phyloP scores from a whole-genome alignment of 1,140 invertebrate species.

The Zaprionus africanus region DNA sequence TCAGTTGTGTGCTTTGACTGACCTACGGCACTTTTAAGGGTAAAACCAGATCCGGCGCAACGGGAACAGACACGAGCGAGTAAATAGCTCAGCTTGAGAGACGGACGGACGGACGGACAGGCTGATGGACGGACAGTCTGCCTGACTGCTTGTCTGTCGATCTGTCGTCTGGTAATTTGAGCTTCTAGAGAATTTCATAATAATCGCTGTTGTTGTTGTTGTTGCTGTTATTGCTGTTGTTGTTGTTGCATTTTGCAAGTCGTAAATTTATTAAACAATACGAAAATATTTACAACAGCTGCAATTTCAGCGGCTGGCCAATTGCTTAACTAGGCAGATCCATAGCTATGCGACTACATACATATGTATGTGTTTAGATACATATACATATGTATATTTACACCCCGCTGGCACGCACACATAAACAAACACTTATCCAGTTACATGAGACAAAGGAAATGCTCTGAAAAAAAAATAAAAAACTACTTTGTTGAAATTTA shows the following conservation, averaged over 20 bases:
- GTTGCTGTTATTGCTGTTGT: background rate
- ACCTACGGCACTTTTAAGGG: conserved; percentile 26
- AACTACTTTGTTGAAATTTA: conserved; percentile 62
- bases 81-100: background rate
- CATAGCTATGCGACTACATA: background rate
- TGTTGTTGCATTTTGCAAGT: conserved; percentile 35
- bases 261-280: conserved; percentile 42
- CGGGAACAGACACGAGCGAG: conserved; percentile 1
- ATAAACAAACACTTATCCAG: conserved; percentile 48
- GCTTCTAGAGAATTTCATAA: conserved; percentile 40
- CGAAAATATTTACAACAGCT: conserved; percentile 36
- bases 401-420: conserved; percentile 18
- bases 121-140: background rate
- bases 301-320: conserved; percentile 41
- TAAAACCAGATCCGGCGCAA: conserved; percentile 3
- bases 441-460: conserved; percentile 70
- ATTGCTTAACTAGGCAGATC: conserved; percentile 34
- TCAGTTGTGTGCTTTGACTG: conserved; percentile 32
- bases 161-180: conserved; percentile 31
- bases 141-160: background rate
- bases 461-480: conserved; percentile 39
- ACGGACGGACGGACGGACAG: background rate
- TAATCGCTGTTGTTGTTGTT: conserved; percentile 4
- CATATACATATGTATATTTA: background rate
- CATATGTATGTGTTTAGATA: background rate